Percentiles rank a stretch among this genome's conserved stretches.
Conservation (phyloP, 1,140 invertebrate species). For the Pollicipes pollicipes region DNA sequence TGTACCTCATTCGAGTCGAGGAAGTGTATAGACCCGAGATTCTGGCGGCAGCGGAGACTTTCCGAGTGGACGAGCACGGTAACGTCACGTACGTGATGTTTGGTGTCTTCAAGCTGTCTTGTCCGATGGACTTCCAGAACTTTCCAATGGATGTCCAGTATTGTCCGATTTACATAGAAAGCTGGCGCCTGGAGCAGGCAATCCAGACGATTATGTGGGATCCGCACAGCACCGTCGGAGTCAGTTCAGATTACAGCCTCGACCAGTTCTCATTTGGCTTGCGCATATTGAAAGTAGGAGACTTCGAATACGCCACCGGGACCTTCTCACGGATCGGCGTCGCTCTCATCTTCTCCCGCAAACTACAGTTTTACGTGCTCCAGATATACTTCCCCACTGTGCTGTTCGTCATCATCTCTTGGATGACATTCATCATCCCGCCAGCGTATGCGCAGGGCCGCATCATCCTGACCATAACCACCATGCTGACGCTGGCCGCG, state of each 20-base stretch:
- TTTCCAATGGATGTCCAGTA: background rate
- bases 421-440: background rate
- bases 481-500: background rate
- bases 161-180: background rate
- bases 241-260: background rate
- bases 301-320: background rate
- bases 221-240: background rate
- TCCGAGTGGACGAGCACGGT: background rate
- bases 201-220: background rate
- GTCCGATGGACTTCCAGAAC: background rate
- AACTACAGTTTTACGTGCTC: background rate
- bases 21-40: background rate
- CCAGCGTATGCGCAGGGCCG: background rate
- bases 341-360: background rate
- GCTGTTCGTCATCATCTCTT: background rate
- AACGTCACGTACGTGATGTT: background rate
- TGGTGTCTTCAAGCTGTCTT: background rate
- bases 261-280: background rate
- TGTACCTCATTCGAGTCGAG: background rate
- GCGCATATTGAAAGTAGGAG: background rate
- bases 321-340: background rate
- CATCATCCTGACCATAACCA: background rate
- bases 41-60: background rate
- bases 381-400: background rate
- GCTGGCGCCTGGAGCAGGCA: background rate